phyloP scores from a whole-genome alignment of 2,888 invertebrate genomes.

The Pollenia amentaria region DNA sequence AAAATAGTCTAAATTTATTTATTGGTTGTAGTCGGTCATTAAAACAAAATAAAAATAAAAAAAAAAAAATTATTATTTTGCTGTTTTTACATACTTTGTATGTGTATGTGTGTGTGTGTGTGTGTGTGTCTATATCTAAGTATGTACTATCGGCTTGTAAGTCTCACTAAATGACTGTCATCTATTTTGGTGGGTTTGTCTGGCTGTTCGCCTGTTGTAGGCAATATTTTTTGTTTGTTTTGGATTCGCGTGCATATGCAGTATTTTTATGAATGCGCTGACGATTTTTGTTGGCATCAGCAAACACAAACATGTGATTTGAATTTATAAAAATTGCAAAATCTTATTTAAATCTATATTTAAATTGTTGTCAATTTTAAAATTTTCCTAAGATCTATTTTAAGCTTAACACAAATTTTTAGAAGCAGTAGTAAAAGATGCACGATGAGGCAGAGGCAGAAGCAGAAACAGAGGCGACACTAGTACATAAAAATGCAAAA shows the following conservation, averaged over 20 bases:
- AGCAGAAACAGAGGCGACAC: conserved; percentile 1
- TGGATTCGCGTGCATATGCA: conserved; percentile 69
- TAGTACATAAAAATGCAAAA: neutral
- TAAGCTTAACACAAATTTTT: conserved; percentile 71
- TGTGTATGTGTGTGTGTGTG: neutral
- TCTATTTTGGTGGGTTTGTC: conserved; percentile 30
- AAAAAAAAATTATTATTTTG: conserved; percentile 51
- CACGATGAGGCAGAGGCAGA: conserved; percentile 23
- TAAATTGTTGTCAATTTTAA: conserved; percentile 73
- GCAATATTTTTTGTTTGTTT: conserved; percentile 51
- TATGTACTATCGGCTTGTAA: neutral
- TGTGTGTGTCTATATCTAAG: neutral
- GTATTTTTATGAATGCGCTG: conserved; percentile 72
- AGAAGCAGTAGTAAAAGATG: conserved; percentile 16
- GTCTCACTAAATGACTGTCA: conserved; percentile 22
- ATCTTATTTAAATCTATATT: conserved; percentile 71
- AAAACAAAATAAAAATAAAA: conserved; percentile 43
- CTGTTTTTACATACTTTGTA: neutral
- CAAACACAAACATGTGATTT: conserved; percentile 73
- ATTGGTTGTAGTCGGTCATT: conserved; percentile 57
- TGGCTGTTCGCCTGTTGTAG: conserved; percentile 59
- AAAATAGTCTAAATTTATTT: conserved; percentile 55
- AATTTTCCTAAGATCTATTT: conserved; percentile 73
- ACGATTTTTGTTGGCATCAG: conserved; percentile 73
- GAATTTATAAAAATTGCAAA: conserved; percentile 73